These are phyloP conservation scores for Brachyopa scutellaris DNA, from an alignment of 2,888 invertebrate species.

Conservation along the genomic window DNA sequence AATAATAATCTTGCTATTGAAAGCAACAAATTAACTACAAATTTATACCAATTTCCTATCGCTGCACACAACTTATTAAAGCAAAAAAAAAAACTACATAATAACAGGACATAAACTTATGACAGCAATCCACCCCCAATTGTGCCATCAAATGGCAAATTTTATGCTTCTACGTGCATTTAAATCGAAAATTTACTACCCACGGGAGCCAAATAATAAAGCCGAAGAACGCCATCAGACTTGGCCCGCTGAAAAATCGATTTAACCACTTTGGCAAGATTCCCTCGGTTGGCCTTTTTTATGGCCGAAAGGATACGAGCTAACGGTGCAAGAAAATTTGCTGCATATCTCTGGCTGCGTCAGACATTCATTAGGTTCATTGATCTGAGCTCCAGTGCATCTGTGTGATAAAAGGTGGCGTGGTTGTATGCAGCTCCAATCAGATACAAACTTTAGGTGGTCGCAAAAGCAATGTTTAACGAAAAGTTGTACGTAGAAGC, in stretches of 20 bases:
- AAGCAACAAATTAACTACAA: conserved; percentile 9
- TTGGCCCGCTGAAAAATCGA: conserved; percentile 47
- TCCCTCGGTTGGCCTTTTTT: conserved; percentile 44
- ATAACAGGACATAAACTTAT: conserved; percentile 39
- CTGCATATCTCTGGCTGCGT: conserved; percentile 24
- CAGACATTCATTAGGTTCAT: conserved; percentile 42
- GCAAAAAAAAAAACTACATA: conserved; percentile 17
- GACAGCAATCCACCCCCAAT: conserved; percentile 41
- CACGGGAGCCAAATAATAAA: conserved; percentile 54
- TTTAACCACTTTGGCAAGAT: conserved; percentile 58
- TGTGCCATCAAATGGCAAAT: conserved; percentile 49
- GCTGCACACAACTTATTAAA: not conserved
- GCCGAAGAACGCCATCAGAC: conserved; percentile 30
- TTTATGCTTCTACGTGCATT: conserved; percentile 62
- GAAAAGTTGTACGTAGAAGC: no score
- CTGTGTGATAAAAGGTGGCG: conserved; percentile 5
- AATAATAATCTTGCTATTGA: no score
- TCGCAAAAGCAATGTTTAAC: no score
- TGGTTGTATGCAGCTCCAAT: not conserved
- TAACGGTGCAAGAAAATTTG: conserved; percentile 20
- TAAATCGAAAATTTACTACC: conserved; percentile 62
- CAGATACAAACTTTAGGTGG: no score
- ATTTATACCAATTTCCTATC: not conserved
- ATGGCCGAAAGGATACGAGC: conserved; percentile 34
- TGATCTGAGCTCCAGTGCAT: conserved; percentile 25